phyloP scores from a whole-genome alignment of 2,113 vertebrate genomes.

The Aplodontia rufa region DNA sequence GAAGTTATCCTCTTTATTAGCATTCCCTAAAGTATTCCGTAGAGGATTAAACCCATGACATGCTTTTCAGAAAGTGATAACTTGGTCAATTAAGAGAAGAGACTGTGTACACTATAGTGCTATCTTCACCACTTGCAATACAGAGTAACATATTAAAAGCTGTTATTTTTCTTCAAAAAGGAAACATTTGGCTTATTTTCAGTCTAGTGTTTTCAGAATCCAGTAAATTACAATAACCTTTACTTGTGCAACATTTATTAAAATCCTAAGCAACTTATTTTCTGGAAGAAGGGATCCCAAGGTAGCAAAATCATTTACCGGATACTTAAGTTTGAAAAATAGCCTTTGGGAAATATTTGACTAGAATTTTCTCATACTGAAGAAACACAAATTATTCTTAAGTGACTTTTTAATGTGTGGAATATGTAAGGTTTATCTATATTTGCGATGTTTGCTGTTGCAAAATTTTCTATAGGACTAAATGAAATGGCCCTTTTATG shows the following conservation, averaged over 20 bases:
- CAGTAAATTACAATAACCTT: neutral
- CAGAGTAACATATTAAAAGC: neutral
- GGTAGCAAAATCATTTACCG: neutral
- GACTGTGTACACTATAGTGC: neutral
- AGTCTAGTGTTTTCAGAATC: neutral
- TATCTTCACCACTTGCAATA: neutral
- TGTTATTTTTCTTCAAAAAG: neutral
- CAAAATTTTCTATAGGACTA: neutral
- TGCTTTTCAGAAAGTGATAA: neutral
- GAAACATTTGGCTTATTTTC: neutral
- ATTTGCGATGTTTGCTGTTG: neutral
- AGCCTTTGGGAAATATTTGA: neutral
- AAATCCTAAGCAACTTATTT: neutral
- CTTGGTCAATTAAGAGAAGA: neutral
- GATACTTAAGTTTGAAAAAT: constrained; percentile 19
- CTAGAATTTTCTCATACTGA: neutral
- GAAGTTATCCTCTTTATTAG: neutral
- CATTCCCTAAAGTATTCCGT: neutral
- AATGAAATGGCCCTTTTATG: neutral
- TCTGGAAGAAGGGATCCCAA: neutral
- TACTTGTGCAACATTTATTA: neutral
- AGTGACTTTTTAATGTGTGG: neutral
- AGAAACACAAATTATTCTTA: neutral
- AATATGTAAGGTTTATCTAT: neutral
- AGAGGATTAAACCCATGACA: neutral